Percentiles rank a stretch among this genome's conserved stretches.
Evolutionary conservation across 2,113 vertebrate species (phyloP).

Genomic region (Actenoides lindsayi): DNA sequence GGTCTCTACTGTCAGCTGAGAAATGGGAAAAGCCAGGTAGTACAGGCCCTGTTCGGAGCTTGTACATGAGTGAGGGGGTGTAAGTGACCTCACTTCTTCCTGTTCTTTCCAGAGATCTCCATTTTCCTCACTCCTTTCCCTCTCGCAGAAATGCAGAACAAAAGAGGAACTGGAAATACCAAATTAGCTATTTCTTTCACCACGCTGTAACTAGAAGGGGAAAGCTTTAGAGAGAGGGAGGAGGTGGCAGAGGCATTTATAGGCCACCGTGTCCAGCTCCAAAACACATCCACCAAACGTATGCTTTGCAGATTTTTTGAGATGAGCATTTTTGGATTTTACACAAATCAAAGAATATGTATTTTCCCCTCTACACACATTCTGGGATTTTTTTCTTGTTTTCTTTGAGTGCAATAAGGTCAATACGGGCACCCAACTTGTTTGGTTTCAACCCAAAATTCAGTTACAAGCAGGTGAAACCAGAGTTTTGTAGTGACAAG

Average conservation of each 20-base stretch:
- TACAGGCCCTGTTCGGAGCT: not conserved
- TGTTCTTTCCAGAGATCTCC: not conserved
- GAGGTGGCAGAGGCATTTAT: not conserved
- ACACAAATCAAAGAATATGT: not conserved
- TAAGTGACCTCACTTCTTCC: not conserved
- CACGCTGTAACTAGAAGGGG: not conserved
- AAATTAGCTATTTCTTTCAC: not conserved
- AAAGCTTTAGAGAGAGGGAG: not conserved
- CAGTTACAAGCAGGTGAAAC: not conserved
- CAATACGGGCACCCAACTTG: not conserved
- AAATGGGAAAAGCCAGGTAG: not conserved
- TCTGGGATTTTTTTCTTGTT: not conserved
- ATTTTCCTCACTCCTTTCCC: not conserved
- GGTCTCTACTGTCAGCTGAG: not conserved
- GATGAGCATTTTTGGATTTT: not conserved
- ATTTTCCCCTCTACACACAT: not conserved
- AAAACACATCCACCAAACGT: not conserved
- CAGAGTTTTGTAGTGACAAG: not conserved
- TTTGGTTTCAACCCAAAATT: not conserved
- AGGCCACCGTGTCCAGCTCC: not conserved
- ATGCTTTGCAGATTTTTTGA: not conserved
- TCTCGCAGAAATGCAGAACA: not conserved
- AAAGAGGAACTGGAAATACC: not conserved
- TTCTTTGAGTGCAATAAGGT: not conserved
- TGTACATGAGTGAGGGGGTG: not conserved